Evolutionary conservation across 2,888 invertebrate species (phyloP).

Genomic region (Diabrotica balteata): DNA sequence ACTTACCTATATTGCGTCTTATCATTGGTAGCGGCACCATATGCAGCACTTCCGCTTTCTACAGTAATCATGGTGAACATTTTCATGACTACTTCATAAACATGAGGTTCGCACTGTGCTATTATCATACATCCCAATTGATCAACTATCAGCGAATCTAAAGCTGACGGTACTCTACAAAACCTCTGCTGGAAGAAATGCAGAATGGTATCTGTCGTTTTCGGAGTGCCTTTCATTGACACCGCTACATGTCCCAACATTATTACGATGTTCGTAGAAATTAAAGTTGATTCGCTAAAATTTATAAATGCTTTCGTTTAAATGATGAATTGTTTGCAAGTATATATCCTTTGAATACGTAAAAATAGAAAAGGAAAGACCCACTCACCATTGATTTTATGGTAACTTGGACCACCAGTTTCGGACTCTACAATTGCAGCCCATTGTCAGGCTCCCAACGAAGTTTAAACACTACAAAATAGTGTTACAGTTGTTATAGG

Average conservation of each 20-base stretch:
- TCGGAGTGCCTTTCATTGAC: conserved; percentile 89
- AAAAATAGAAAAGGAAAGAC: too few species aligned
- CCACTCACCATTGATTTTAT: too few species aligned
- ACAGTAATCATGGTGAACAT: conserved; percentile 97
- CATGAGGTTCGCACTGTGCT: conserved; percentile 83
- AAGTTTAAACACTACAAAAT: too few species aligned
- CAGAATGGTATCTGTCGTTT: conserved; percentile 92
- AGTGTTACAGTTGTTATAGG: too few species aligned
- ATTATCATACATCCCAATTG: conserved; percentile 98
- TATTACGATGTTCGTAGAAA: conserved; percentile 95
- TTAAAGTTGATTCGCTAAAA: conserved; percentile 85
- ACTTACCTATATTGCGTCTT: conserved; percentile 57
- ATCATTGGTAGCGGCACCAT: conserved; percentile 69
- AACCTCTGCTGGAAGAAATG: conserved; percentile 97
- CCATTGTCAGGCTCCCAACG: too few species aligned
- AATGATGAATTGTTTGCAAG: too few species aligned
- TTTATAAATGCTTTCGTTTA: conserved; percentile 1
- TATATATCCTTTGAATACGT: too few species aligned
- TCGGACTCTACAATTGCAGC: too few species aligned
- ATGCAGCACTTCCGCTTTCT: conserved; percentile 84
- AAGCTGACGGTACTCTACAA: conserved; percentile 88
- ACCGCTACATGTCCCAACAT: conserved; percentile 98
- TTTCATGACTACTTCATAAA: conserved; percentile 95
- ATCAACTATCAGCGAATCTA: conserved; percentile 95
- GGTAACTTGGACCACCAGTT: too few species aligned